Base-by-base conservation (phyloP, 2,113 vertebrate species). In the Rhodinocichla rosea region DNA sequence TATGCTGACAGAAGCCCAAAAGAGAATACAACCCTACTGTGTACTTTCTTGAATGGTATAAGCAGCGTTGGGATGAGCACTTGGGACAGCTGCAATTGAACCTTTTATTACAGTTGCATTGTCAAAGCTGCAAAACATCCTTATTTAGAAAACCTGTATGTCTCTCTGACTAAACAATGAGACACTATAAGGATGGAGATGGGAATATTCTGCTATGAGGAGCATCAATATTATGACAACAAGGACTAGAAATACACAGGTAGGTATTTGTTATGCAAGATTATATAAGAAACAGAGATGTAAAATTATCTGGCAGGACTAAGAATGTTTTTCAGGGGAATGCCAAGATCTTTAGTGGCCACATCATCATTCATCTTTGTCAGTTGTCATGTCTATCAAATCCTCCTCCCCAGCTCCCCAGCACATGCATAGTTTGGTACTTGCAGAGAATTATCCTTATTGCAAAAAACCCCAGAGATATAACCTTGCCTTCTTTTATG, bases 271-370 rank as follows among this genome's bases (percentile, higher is more conserved):
- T 30, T 37, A n/a, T n/a, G 63, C 15, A 75, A 32, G 35, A 50
- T 67, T 42, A 52, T 64, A 64, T 33, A 75, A 40, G 44, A 24
- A 84, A 63, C 18, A 57, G 1, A n/a, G 22, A 42, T 10, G n/a
- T 40, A 42, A 91, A 83, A 55, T 57, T 44, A 75, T 22, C 15
- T 62, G 27, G 4, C 39, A 89, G 40, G 27, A 65, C 30, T 37
- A 73, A 65, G 23, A 49, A n/a, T 1, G 0, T 11, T 90, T 93
- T 86, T 40, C 1, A 23, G 0, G 7, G 10, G 2, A 3, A 7
- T 0, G 0, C 35, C 6, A 80, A 40, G 13, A 45, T 59, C 15
- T 12, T 57, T 22, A 50, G 12, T 50, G 55, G 70, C 26, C 35
- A 35, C 18, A 28, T 21, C 40, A 39, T 39, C 4, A n/a, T 53